Evolutionary conservation across 2,797 vertebrate species (phyloP).

Genomic region (Xiphophorus birchmanni): DNA sequence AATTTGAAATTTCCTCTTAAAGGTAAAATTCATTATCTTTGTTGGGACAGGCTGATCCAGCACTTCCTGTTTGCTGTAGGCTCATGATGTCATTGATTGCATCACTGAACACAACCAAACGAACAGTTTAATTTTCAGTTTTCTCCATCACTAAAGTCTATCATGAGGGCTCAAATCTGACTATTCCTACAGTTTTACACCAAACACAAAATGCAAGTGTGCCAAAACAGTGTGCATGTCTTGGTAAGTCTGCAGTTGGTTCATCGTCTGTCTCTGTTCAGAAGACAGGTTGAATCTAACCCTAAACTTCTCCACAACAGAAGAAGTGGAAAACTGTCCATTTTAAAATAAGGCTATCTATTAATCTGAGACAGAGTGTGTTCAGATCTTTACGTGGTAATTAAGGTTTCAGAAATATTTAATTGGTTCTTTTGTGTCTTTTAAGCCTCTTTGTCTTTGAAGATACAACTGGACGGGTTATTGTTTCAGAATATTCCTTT

Average conservation of each 20-base stretch:
- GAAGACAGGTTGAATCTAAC: background rate
- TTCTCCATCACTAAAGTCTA: background rate
- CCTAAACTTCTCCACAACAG: constrained; percentile 3
- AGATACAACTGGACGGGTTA: constrained; percentile 59
- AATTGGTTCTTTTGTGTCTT: constrained; percentile 80
- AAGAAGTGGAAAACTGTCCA: constrained; percentile 35
- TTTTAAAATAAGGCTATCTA: constrained; percentile 71
- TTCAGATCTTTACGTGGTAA: constrained; percentile 72
- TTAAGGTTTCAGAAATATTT: constrained; percentile 73
- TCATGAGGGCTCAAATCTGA: background rate
- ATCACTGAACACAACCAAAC: background rate
- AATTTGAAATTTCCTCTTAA: background rate
- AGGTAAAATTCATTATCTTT: background rate
- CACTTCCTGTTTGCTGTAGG: background rate
- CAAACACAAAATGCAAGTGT: background rate
- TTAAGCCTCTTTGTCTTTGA: constrained; percentile 74
- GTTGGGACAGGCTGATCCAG: background rate
- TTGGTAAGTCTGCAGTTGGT: background rate
- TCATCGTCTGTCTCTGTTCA: background rate
- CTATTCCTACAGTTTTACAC: background rate
- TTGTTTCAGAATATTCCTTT: constrained; percentile 8
- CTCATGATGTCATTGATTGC: background rate
- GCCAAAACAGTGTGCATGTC: background rate
- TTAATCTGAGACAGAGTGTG: constrained; percentile 60
- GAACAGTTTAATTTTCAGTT: background rate